A percentile compares a stretch with the other conserved stretches of the same genome.
These are phyloP conservation scores for Paracanthobrama guichenoti DNA, from an alignment of 2,113 vertebrate genomes.

Conservation along the genomic window DNA sequence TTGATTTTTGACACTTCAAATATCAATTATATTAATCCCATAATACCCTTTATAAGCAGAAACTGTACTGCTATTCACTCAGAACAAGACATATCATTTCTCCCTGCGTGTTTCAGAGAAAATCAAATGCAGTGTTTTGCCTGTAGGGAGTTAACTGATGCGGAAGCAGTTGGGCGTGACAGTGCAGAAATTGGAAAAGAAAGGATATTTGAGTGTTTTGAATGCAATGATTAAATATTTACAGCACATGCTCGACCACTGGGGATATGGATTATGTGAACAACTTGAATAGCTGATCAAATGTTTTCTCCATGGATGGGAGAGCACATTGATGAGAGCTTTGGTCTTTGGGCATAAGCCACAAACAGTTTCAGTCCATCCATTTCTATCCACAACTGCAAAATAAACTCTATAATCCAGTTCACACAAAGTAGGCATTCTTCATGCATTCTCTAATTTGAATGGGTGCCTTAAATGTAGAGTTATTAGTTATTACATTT, in stretches of 20 bases:
- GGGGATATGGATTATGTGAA: slow-evolving; percentile 21
- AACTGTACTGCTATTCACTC: neutral
- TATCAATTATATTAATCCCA: no score
- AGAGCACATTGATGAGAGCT: slow-evolving; percentile 37
- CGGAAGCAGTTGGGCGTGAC: slow-evolving; percentile 37
- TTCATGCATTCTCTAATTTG: neutral
- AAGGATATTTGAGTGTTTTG: slow-evolving; percentile 23
- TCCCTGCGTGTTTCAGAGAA: slow-evolving; percentile 1
- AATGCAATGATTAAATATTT: slow-evolving; percentile 13
- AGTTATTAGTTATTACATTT: neutral
- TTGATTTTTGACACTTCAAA: neutral
- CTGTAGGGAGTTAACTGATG: slow-evolving; percentile 37
- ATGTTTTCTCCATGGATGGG: slow-evolving; percentile 31
- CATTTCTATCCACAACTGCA: neutral
- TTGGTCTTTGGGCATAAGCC: slow-evolving; percentile 18
- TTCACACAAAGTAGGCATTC: slow-evolving; percentile 8
- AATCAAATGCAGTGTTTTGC: slow-evolving; percentile 34
- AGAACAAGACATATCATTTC: neutral
- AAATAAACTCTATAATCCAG: slow-evolving; percentile 38
- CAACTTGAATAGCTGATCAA: slow-evolving; percentile 42
- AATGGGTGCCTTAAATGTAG: neutral
- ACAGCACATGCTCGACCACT: slow-evolving; percentile 13
- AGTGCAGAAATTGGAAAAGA: slow-evolving; percentile 39
- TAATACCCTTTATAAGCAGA: neutral
- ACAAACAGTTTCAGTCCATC: slow-evolving; percentile 25